phyloP scores from a whole-genome alignment of 2,113 vertebrate genomes.

The Sminthopsis crassicaudata region DNA sequence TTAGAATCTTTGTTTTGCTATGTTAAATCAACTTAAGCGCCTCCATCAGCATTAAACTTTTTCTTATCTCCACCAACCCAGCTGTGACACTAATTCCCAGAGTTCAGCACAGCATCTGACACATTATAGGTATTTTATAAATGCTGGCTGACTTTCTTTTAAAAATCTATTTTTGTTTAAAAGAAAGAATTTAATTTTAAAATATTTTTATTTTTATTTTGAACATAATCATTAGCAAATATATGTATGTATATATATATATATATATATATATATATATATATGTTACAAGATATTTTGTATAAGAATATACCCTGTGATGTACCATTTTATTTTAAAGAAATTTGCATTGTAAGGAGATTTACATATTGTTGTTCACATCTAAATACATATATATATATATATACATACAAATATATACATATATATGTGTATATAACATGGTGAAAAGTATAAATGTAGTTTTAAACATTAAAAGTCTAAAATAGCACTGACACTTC shows the following conservation, averaged over 20 bases:
- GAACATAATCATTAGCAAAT: background rate
- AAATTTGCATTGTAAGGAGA: background rate
- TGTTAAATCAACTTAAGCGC: background rate
- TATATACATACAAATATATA: background rate
- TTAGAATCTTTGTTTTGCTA: background rate
- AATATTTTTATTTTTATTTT: background rate
- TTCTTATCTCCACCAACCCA: background rate
- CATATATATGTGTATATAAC: too few relatives aligned
- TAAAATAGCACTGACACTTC: too few relatives aligned
- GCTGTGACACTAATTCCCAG: background rate
- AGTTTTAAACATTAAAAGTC: too few relatives aligned
- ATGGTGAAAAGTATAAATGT: too few relatives aligned
- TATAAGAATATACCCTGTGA: background rate
- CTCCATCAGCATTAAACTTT: background rate
- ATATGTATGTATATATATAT: background rate
- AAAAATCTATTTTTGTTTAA: background rate
- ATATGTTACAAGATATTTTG: background rate
- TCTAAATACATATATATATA: background rate
- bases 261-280: background rate
- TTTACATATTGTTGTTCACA: background rate
- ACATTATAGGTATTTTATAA: background rate
- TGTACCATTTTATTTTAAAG: background rate
- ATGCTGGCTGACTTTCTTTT: background rate
- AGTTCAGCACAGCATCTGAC: background rate
- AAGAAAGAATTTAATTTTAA: background rate